Evolutionary conservation across 2,113 vertebrate species (phyloP).

Genomic region (Leucopsar rothschildi): DNA sequence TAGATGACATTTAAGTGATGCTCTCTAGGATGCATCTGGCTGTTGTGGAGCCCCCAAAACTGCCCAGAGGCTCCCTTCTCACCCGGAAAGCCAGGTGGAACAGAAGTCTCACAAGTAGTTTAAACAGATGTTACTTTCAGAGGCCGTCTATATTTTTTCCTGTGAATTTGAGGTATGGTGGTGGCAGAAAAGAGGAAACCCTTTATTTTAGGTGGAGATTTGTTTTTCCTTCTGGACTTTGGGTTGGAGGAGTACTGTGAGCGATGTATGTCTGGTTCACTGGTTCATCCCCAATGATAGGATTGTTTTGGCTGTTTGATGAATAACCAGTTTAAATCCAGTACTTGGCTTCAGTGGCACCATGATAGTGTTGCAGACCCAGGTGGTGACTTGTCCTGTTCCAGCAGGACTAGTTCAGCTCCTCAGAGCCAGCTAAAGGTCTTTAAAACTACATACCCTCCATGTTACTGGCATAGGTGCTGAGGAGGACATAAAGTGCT

Average conservation of each 20-base stretch:
- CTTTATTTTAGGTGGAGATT: not conserved
- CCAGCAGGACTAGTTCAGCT: not conserved
- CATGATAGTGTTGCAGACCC: accelerated
- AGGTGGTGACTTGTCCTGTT: not conserved
- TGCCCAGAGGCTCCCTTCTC: not conserved
- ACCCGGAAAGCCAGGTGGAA: not conserved
- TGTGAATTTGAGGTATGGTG: accelerated
- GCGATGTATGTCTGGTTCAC: not conserved
- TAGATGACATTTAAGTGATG: not conserved
- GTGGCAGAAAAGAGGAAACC: not conserved
- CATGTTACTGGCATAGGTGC: not conserved
- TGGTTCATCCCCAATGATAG: not conserved
- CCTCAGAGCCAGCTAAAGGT: not conserved
- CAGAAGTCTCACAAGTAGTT: not conserved
- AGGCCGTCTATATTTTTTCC: not conserved
- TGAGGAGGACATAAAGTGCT: not conserved
- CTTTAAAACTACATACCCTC: not conserved
- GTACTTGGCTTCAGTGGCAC: not conserved
- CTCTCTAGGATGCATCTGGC: not conserved
- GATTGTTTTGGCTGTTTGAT: not conserved
- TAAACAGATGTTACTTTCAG: not conserved
- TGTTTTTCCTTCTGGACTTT: not conserved
- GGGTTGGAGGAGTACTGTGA: not conserved
- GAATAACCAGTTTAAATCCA: not conserved
- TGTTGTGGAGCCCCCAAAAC: not conserved